Conservation (phyloP, 2,888 invertebrate species). For the Tetragonisca angustula region DNA sequence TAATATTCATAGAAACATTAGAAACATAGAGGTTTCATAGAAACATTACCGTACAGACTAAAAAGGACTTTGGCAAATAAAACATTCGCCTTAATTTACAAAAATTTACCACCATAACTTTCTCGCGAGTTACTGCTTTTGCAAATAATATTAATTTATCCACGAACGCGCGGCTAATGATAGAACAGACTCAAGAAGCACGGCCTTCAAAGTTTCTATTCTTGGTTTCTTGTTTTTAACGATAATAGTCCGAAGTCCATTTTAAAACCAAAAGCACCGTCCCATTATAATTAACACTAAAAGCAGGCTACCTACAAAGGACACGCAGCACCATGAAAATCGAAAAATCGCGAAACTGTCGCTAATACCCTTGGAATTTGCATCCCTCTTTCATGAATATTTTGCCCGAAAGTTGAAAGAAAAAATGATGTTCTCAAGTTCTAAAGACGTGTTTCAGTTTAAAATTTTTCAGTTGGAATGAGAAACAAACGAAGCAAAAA, state of each 20-base stretch:
- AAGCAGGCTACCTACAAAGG: slow-evolving; percentile 45
- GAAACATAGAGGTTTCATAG: neutral
- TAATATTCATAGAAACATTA: too few relatives aligned
- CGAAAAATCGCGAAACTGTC: slow-evolving; percentile 18
- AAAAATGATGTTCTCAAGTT: neutral
- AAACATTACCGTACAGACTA: too few relatives aligned
- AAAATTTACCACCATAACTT: neutral
- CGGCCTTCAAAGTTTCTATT: slow-evolving; percentile 15
- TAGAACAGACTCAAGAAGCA: slow-evolving; percentile 15
- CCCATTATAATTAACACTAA: slow-evolving; percentile 62
- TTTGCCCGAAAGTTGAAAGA: neutral
- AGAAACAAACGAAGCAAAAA: too few relatives aligned
- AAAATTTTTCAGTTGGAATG: neutral
- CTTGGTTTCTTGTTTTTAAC: slow-evolving; percentile 32
- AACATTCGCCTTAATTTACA: neutral
- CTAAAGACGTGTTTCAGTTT: neutral
- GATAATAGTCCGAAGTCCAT: slow-evolving; percentile 27
- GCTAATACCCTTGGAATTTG: neutral
- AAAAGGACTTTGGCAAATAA: neutral
- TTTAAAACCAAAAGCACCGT: slow-evolving; percentile 44
- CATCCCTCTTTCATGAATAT: slow-evolving; percentile 2
- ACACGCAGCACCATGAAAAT: slow-evolving; percentile 28
- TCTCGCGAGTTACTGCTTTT: neutral
- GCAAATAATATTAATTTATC: slow-evolving; percentile 17
- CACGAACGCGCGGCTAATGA: neutral